These are phyloP conservation scores for Pseudomyrmex cubaensis DNA, from an alignment of 1,140 invertebrate species.

Conservation along the genomic window DNA sequence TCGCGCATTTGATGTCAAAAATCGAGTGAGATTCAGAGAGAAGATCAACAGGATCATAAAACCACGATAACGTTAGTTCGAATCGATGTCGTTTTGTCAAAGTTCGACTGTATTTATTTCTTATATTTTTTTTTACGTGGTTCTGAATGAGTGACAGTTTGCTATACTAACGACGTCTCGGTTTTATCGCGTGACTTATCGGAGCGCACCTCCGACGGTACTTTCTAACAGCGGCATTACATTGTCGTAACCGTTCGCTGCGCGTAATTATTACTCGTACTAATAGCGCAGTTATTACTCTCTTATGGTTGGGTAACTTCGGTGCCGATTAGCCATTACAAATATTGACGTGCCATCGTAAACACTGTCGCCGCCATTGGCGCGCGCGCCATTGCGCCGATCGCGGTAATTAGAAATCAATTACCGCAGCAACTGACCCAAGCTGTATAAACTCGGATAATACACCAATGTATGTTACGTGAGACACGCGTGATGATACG, in stretches of 20 bases:
- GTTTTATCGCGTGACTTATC: slow-evolving; percentile 50
- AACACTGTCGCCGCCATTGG: background rate
- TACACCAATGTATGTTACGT: no score
- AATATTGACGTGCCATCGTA: background rate
- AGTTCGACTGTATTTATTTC: background rate
- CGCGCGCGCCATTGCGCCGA: background rate
- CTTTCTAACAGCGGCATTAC: slow-evolving; percentile 37
- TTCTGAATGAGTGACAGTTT: background rate
- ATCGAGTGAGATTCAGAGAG: no score
- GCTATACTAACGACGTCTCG: background rate
- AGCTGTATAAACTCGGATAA: no score
- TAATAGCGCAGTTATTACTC: slow-evolving; percentile 23
- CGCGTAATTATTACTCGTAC: slow-evolving; percentile 42
- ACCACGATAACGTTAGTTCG: no score
- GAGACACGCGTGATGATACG: no score
- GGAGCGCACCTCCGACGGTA: slow-evolving; percentile 15
- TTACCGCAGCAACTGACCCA: background rate
- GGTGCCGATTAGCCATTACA: slow-evolving; percentile 10
- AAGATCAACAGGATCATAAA: no score
- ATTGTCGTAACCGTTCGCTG: slow-evolving; percentile 38
- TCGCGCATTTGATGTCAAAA: no score
- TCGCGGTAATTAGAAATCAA: background rate
- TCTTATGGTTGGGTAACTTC: slow-evolving; percentile 9
- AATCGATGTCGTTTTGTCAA: no score
- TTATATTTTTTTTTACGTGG: background rate